Percentiles rank a stretch among this genome's conserved stretches.
These are phyloP conservation scores for Drosophila austrosaltans DNA, from an alignment of 2,888 invertebrate species.

Conservation along the genomic window DNA sequence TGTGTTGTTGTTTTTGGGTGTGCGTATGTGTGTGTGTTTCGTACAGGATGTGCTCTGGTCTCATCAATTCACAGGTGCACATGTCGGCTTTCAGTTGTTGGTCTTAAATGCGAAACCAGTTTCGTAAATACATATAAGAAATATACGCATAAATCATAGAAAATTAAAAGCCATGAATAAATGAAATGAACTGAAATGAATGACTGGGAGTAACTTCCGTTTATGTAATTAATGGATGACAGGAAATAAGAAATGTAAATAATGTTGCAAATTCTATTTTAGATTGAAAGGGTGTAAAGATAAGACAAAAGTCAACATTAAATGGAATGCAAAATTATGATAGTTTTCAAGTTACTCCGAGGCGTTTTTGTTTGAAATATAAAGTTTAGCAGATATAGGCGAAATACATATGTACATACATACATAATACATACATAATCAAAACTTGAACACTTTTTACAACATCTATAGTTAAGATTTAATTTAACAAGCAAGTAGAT, in stretches of 20 bases:
- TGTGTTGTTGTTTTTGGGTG: constrained; percentile 19
- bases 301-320: not conserved
- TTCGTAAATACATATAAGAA: constrained; percentile 29
- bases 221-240: constrained; percentile 50
- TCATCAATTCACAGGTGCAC: constrained; percentile 62
- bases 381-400: too few relatives aligned
- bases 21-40: constrained; percentile 5
- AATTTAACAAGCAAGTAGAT: too few relatives aligned
- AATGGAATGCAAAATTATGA: not conserved
- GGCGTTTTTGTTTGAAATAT: too few relatives aligned
- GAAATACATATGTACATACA: too few relatives aligned
- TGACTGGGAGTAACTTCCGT: constrained; percentile 52
- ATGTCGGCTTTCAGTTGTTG: constrained; percentile 49
- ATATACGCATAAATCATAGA: constrained; percentile 68
- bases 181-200: constrained; percentile 24
- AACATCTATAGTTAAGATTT: too few relatives aligned
- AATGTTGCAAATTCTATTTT: constrained; percentile 32
- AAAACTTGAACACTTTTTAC: too few relatives aligned
- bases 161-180: constrained; percentile 62
- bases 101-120: constrained; percentile 53
- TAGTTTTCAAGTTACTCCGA: too few relatives aligned
- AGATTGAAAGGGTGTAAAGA: constrained; percentile 26
- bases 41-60: constrained; percentile 68
- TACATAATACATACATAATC: too few relatives aligned
- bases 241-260: constrained; percentile 32